These are phyloP conservation scores for Fopius arisanus DNA, from an alignment of 1,140 invertebrate species.

Conservation along the genomic window DNA sequence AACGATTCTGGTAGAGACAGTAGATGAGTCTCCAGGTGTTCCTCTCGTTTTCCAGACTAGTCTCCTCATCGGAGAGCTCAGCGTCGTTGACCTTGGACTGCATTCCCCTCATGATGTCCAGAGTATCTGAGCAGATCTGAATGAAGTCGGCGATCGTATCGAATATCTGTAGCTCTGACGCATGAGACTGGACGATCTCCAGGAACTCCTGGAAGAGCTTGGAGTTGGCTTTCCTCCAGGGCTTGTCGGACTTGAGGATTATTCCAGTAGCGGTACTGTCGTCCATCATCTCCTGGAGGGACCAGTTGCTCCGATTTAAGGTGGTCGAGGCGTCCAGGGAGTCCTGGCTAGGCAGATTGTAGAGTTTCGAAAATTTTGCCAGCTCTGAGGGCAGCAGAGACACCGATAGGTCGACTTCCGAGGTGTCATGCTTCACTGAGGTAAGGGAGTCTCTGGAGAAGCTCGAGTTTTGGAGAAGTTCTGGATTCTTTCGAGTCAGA, in stretches of 20 bases:
- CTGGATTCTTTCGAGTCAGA: constrained; percentile 8
- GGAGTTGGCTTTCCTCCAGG: constrained; percentile 64
- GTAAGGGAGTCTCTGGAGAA: neutral
- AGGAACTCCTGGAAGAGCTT: constrained; percentile 69
- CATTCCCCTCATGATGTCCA: constrained; percentile 65
- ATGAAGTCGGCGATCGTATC: constrained; percentile 69
- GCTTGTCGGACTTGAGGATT: constrained; percentile 59
- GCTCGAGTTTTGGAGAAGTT: neutral
- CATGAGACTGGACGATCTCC: constrained; percentile 66
- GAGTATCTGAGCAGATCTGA: constrained; percentile 65
- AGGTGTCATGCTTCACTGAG: neutral
- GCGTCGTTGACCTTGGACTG: constrained; percentile 68
- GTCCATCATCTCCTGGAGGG: constrained; percentile 56
- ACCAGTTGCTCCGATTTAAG: constrained; percentile 44
- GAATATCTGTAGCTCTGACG: constrained; percentile 65
- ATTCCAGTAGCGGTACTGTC: constrained; percentile 60
- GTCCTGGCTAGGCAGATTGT: constrained; percentile 35
- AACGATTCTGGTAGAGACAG: constrained; percentile 81
- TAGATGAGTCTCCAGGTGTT: constrained; percentile 87
- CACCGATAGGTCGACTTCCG: neutral
- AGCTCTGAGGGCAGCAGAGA: neutral
- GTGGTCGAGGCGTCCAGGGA: constrained; percentile 43
- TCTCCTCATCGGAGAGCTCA: constrained; percentile 53
- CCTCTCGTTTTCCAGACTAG: constrained; percentile 75
- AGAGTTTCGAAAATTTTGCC: neutral